A percentile compares a stretch with the other conserved stretches of the same genome.
Conservation (phyloP, 2,113 vertebrate species). For the Pipa parva region DNA sequence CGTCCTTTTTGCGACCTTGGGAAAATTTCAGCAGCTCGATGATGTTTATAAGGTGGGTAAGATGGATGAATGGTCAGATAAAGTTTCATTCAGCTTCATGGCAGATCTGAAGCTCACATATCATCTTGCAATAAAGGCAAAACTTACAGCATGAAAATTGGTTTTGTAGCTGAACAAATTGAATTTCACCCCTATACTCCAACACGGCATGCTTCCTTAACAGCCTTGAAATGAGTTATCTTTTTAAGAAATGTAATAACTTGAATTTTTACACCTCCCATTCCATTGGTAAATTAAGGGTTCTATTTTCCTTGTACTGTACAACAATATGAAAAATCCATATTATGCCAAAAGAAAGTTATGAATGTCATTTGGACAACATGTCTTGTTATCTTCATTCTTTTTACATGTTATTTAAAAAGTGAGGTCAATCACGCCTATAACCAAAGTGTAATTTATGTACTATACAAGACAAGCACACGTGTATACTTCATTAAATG, state of each 20-base stretch:
- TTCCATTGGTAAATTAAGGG: constrained; percentile 33
- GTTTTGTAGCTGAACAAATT: constrained; percentile 45
- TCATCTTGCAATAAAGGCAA: constrained; percentile 42
- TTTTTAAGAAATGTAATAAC: constrained; percentile 42
- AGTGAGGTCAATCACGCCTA: not conserved
- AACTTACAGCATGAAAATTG: constrained; percentile 43
- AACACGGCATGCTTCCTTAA: constrained; percentile 41
- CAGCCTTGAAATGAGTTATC: constrained; percentile 43
- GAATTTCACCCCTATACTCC: constrained; percentile 38
- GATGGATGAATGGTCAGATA: constrained; percentile 40
- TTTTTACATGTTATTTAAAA: not conserved
- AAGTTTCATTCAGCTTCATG: constrained; percentile 31
- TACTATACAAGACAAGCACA: not conserved
- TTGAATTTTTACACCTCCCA: constrained; percentile 42
- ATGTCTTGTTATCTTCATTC: constrained; percentile 10
- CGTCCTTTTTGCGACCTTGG: constrained; percentile 35
- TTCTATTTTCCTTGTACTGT: constrained; percentile 35
- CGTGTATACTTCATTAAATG: too few relatives aligned
- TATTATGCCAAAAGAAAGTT: constrained; percentile 21
- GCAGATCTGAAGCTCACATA: constrained; percentile 35
- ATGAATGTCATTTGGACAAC: constrained; percentile 16
- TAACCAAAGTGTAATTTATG: not conserved
- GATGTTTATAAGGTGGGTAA: constrained; percentile 37
- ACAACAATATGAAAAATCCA: constrained; percentile 17
- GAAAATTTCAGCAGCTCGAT: constrained; percentile 9